Percentiles rank a stretch among this genome's conserved stretches.
Evolutionary conservation across 2,888 invertebrate species (phyloP).

Genomic region (Torymus auratus): DNA sequence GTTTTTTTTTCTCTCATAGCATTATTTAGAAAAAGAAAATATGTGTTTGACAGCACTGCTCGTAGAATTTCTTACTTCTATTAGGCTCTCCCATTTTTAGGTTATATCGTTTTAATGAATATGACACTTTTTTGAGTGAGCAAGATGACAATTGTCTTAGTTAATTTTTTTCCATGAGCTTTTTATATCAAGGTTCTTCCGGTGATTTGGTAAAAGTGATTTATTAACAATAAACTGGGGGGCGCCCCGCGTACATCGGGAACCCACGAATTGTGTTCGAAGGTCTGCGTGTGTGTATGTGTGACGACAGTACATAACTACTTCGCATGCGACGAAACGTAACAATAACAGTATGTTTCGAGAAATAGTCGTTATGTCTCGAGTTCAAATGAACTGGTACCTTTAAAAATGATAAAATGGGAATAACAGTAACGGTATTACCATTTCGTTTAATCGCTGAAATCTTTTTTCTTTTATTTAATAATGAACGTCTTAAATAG

Average conservation of each 20-base stretch:
- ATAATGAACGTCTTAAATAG: constrained; percentile 54
- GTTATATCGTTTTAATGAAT: constrained; percentile 37
- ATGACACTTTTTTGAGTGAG: constrained; percentile 50
- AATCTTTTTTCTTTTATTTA: constrained; percentile 41
- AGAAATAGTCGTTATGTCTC: constrained; percentile 53
- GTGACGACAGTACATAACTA: constrained; percentile 49
- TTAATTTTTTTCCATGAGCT: constrained; percentile 44
- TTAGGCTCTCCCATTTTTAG: constrained; percentile 52
- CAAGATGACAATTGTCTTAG: constrained; percentile 51
- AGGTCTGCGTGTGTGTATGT: constrained; percentile 40
- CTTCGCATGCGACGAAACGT: constrained; percentile 55
- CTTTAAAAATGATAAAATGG: constrained; percentile 55
- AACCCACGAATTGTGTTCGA: constrained; percentile 43
- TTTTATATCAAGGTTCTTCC: constrained; percentile 33
- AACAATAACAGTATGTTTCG: constrained; percentile 55
- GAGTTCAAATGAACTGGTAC: constrained; percentile 49
- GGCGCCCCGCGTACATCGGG: constrained; percentile 15
- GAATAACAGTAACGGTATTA: constrained; percentile 51
- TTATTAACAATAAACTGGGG: constrained; percentile 48
- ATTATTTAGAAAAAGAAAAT: constrained; percentile 50
- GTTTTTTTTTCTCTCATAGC: constrained; percentile 31
- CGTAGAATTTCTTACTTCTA: constrained; percentile 52
- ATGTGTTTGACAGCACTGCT: constrained; percentile 53
- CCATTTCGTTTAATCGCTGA: constrained; percentile 32
- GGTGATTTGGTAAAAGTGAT: constrained; percentile 48